Evolutionary conservation across 2,888 invertebrate species (phyloP).

Genomic region (Drosophila histrio): DNA sequence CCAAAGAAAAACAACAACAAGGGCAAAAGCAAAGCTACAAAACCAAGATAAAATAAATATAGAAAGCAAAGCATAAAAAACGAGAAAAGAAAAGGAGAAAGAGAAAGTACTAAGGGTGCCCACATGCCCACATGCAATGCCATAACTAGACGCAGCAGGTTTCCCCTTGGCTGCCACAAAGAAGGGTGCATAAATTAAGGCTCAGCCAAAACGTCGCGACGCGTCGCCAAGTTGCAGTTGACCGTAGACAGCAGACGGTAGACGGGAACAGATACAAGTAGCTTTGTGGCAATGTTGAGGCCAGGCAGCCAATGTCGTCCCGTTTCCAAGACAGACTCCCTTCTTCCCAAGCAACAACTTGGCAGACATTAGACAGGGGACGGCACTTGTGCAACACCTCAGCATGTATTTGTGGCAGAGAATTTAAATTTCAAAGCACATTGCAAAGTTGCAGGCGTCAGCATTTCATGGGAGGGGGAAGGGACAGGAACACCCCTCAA

Average conservation of each 20-base stretch:
- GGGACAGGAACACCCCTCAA: constrained; percentile 37
- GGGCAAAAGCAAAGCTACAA: constrained; percentile 43
- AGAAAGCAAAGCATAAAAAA: constrained; percentile 24
- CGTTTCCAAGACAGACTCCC: constrained; percentile 37
- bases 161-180: constrained; percentile 9
- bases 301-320: constrained; percentile 23
- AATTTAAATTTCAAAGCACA: constrained; percentile 69
- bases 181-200: constrained; percentile 81
- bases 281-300: constrained; percentile 53
- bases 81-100: not conserved
- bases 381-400: constrained; percentile 63
- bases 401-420: constrained; percentile 62
- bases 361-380: not conserved
- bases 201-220: constrained; percentile 47
- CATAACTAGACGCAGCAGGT: constrained; percentile 54
- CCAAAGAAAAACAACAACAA: constrained; percentile 24
- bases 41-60: constrained; percentile 59
- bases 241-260: constrained; percentile 57
- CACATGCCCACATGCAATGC: constrained; percentile 57
- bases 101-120: constrained; percentile 30
- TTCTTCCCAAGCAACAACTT: not conserved
- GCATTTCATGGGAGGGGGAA: not conserved
- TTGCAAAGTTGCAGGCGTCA: constrained; percentile 63
- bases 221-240: constrained; percentile 66
- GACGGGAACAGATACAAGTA: constrained; percentile 6